Percentiles rank a stretch among this genome's conserved stretches.
Conservation (phyloP, 2,113 vertebrate genomes). For the Bos indicus region DNA sequence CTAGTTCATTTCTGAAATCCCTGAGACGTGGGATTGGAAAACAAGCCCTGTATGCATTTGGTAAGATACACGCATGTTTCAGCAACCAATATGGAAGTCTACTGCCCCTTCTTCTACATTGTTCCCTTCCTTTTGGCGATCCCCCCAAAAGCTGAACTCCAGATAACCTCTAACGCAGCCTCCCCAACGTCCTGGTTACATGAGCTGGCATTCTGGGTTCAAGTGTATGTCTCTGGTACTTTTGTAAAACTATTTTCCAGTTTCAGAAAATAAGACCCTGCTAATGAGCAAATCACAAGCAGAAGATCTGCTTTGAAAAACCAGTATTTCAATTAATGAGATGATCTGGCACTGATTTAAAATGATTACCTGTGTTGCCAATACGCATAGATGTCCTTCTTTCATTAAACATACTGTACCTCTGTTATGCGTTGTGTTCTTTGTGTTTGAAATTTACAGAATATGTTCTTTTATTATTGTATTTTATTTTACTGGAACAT, state of each 20-base stretch:
- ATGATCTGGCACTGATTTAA: not conserved
- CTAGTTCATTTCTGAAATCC: not conserved
- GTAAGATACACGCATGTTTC: not conserved
- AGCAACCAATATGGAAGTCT: not conserved
- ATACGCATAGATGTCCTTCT: not conserved
- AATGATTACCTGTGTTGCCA: not conserved
- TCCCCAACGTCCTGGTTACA: not conserved
- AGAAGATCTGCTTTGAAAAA: not conserved
- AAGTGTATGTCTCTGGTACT: not conserved
- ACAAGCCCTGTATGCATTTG: not conserved
- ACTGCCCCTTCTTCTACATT: not conserved
- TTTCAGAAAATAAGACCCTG: conserved; percentile 34
- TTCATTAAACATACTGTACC: not conserved
- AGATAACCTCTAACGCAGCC: not conserved
- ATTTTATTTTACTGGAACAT: not conserved
- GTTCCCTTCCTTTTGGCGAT: not conserved
- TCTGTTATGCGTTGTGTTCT: not conserved
- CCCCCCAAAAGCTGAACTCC: not conserved
- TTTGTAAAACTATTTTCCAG: not conserved
- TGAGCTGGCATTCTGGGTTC: not conserved
- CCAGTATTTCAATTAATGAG: not conserved
- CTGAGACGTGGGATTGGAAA: not conserved
- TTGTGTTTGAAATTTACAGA: not conserved
- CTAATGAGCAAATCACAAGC: not conserved
- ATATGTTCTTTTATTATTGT: not conserved